Conservation (phyloP, 2,888 invertebrate genomes). For the Polymixis lichenea region DNA sequence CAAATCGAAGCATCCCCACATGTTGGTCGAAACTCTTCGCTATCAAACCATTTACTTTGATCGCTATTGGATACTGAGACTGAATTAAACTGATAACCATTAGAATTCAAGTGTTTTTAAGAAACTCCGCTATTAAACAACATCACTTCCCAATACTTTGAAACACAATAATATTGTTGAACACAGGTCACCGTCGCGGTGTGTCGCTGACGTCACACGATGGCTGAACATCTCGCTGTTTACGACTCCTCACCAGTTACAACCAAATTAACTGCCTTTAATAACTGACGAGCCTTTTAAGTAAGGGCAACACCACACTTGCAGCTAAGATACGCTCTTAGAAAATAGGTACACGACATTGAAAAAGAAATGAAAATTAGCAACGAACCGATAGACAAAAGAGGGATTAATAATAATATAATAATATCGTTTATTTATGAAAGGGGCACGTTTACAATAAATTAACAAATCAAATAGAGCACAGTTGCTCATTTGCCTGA, state of each 20-base stretch:
- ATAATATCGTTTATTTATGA: too few species aligned
- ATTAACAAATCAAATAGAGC: too few species aligned
- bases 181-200: background rate
- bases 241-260: conserved; percentile 40
- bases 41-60: conserved; percentile 14
- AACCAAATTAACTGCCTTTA: conserved; percentile 51
- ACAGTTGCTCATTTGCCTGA: too few species aligned
- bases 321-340: conserved; percentile 7
- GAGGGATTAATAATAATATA: too few species aligned
- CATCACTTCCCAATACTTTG: background rate
- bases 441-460: too few species aligned
- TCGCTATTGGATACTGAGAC: background rate
- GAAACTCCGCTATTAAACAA: background rate
- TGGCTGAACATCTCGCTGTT: conserved; percentile 24
- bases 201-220: background rate
- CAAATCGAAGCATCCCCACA: background rate
- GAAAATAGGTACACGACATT: background rate
- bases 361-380: background rate
- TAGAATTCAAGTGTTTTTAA: background rate
- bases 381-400: background rate
- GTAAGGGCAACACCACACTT: conserved; percentile 2
- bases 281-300: conserved; percentile 41
- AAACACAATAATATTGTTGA: conserved; percentile 7
- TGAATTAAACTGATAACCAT: background rate
- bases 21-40: background rate